Conservation (phyloP, 2,113 vertebrate species). For the Nycticorax nycticorax region DNA sequence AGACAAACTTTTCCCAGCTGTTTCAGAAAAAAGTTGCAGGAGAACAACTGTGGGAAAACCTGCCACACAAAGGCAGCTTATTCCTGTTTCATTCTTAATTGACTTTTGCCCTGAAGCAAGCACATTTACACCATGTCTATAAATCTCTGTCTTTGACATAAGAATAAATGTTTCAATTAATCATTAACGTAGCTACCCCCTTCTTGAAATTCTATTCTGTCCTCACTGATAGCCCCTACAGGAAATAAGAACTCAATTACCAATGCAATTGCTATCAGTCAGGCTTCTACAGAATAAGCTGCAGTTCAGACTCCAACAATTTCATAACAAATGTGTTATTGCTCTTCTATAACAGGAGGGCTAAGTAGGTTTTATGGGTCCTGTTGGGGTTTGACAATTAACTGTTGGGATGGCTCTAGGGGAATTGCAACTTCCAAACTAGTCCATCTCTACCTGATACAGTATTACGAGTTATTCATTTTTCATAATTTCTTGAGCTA, state of each 20-base stretch:
- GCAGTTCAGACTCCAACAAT: background rate
- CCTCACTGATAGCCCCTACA: background rate
- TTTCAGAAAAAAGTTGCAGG: background rate
- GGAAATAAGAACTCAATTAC: conserved; percentile 13
- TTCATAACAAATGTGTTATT: background rate
- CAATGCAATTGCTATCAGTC: background rate
- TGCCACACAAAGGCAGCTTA: background rate
- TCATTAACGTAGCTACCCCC: background rate
- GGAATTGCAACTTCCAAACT: background rate
- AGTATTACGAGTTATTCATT: background rate
- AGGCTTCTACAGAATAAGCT: background rate
- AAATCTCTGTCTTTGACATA: background rate
- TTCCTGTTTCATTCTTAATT: background rate
- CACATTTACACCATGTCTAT: background rate
- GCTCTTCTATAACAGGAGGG: background rate
- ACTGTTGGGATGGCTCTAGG: background rate
- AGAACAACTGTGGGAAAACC: background rate
- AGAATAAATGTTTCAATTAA: background rate
- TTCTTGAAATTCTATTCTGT: background rate
- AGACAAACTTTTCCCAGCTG: background rate
- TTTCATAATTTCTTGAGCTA: background rate
- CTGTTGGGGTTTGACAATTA: background rate
- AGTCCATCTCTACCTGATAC: background rate
- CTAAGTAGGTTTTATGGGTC: background rate
- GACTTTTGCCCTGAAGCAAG: background rate